Evolutionary conservation across 2,888 invertebrate genomes (phyloP), one percentile per base, ranked within the genome.

Genomic region (Hirtodrosophila alboralis): DNA sequence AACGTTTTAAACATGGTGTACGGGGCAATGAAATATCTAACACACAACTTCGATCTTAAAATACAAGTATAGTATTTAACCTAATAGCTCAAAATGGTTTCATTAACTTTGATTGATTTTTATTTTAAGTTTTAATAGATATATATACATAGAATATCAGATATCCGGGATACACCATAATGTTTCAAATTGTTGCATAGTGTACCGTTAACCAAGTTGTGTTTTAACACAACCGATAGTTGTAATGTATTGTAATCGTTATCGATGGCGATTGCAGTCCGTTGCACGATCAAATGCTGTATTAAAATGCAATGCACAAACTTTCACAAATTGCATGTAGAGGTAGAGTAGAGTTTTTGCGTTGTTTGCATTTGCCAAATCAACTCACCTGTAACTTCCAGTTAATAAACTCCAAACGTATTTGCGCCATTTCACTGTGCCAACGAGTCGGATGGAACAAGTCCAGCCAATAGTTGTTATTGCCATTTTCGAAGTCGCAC

Each of bases 401-500:
- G 62, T 74, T 73, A 48, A 58, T 63, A 31, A 89, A 76, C 64
- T 88, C 88, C 38, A 76, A 53, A 33, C 87, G 89, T 57, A 88
- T 84, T 47, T 86, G 81, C 21, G 77, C 75, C 47, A 87, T 88
- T 76, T 88, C 87, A 33, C 54, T 64, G 52, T 78, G 75, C 75
- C 81, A 88, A 51, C 86, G 77, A 28, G 70, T 80, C 38, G 88
- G 75, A 74, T 88, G 86, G 49, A 86, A 88, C 56, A 88, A 75
- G 73, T 88, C 88, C 64, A 88, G 58, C 87, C 87, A 87, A 66
- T 83, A 84, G 58, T 70, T 81, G 58, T 85, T 81, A 56, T 64
- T 81, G 59, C 80, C 81, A 80, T 84, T 83, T 73, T 88, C 88
- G 58, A 88, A 89, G 77, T 88, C 88, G 75, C 87, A 87, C 60